Conservation (phyloP, 2,797 vertebrate genomes). For the Selene dorsalis region DNA sequence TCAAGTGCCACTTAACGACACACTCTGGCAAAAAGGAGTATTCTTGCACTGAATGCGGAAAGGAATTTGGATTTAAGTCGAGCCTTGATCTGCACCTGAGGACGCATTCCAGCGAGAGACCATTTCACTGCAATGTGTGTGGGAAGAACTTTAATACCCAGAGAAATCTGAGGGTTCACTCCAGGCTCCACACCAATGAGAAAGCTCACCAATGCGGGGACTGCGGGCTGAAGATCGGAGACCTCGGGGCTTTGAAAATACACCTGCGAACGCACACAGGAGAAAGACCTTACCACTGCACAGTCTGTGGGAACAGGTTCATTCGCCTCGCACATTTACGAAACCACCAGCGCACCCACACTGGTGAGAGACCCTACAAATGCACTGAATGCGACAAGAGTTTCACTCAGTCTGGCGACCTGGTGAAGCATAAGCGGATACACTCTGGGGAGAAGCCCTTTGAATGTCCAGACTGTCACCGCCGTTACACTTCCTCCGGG, state of each 20-base stretch:
- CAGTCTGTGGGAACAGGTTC: conserved; percentile 82
- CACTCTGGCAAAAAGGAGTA: conserved; percentile 84
- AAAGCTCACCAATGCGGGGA: conserved; percentile 83
- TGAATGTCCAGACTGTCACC: conserved; percentile 84
- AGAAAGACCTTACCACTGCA: conserved; percentile 85
- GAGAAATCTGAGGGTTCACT: conserved; percentile 81
- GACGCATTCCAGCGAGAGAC: conserved; percentile 83
- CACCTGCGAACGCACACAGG: conserved; percentile 84
- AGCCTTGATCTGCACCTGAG: conserved; percentile 81
- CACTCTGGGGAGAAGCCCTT: conserved; percentile 86
- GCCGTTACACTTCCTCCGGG: conserved; percentile 83
- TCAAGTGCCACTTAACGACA: conserved; percentile 82
- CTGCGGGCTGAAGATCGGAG: conserved; percentile 82
- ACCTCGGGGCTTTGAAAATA: conserved; percentile 82
- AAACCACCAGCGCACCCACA: conserved; percentile 86
- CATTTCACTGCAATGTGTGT: conserved; percentile 80
- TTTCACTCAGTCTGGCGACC: conserved; percentile 84
- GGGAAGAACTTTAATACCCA: conserved; percentile 81
- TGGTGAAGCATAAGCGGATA: conserved; percentile 84
- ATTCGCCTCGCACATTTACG: conserved; percentile 82
- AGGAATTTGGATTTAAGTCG: conserved; percentile 84
- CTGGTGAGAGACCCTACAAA: conserved; percentile 84
- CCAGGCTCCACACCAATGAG: conserved; percentile 79
- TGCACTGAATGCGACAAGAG: conserved; percentile 84
- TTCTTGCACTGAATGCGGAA: conserved; percentile 80